phyloP scores from a whole-genome alignment of 2,888 invertebrate genomes.

The Trachelus iudaicus region DNA sequence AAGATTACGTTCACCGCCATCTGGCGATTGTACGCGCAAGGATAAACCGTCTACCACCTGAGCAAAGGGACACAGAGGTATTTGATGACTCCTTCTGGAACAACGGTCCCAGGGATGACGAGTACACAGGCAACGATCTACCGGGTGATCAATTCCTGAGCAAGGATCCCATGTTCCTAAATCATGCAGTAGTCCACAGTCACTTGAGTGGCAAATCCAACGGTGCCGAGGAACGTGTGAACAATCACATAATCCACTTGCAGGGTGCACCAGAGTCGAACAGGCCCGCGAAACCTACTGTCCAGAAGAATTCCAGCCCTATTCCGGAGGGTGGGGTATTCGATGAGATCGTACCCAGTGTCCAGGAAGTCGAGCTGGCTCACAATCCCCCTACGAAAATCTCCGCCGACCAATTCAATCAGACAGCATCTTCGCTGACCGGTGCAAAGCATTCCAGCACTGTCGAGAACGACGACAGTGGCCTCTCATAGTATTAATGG shows the following conservation, averaged over 20 bases:
- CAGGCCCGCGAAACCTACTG: conserved; percentile 35
- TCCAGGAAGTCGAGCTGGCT: conserved; percentile 51
- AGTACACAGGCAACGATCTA: conserved; percentile 29
- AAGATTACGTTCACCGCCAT: conserved; percentile 92
- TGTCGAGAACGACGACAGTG: conserved; percentile 43
- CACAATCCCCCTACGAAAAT: conserved; percentile 44
- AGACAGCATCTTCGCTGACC: conserved; percentile 29
- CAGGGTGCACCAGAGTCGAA: conserved; percentile 45
- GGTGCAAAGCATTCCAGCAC: conserved; percentile 29
- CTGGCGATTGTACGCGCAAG: conserved; percentile 87
- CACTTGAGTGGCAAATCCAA: conserved; percentile 45
- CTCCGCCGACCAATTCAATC: conserved; percentile 46
- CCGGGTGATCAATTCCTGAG: conserved; percentile 46
- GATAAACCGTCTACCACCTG: conserved; percentile 62
- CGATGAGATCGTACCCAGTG: conserved; percentile 49
- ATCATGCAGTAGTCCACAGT: conserved; percentile 54
- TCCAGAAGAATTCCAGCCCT: neutral
- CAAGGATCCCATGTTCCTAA: conserved; percentile 52
- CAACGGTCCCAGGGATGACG: conserved; percentile 14
- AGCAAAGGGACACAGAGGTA: conserved; percentile 53
- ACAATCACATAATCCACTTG: conserved; percentile 48
- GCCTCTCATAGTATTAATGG: conserved; percentile 46
- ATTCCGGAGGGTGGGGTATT: conserved; percentile 31
- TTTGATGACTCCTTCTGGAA: conserved; percentile 56
- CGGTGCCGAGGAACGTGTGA: conserved; percentile 37